Evolutionary conservation across 2,888 invertebrate genomes (phyloP), one percentile per base, ranked within the genome.

Genomic region (Philaethria dido): DNA sequence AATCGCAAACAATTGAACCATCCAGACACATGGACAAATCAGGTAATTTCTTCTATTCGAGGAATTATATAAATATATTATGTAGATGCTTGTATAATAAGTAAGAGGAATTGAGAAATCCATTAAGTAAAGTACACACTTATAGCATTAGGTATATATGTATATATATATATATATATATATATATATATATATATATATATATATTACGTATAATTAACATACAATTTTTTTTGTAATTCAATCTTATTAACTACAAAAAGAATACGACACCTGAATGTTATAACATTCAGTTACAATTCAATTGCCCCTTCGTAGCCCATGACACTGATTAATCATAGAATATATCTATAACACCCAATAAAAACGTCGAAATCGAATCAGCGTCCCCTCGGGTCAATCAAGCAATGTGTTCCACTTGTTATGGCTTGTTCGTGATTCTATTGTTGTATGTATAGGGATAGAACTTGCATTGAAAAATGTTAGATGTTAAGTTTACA

Each of bases 281-380:
- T 29, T 44, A 59, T 18, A n/a, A n/a, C n/a, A n/a, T n/a, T n/a
- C n/a, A 52, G 16, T 52, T n/a, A 60, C 60, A 60, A 60, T 45
- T 60, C 60, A 60, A 60, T 60, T 18, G 29, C 25, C 25, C 44
- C 45, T 45, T 45, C 60, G 48, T 22, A 29, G 52, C 59, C 48
- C 36, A 59, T 48, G 47, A 29, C 64, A 44, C 60, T 60, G 60
- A 60, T 50, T 25, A 44, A 59, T 65, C 65, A 52, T 50, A 50
- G 65, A 60, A 42, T 84, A 80, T 87, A 89, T 88, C 86, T 87
- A 88, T 88, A 88, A 83, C 85, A 81, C 80, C 82, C 87, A 89
- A 90, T 90, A 87, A 88, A 89, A 85, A 86, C 71, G 86, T 87
- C 87, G 81, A 87, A 89, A 89, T 88, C 79, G 80, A 88, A 88